phyloP scores from a whole-genome alignment of 92 coral and sea anemone species.

The Siderastrea radians region DNA sequence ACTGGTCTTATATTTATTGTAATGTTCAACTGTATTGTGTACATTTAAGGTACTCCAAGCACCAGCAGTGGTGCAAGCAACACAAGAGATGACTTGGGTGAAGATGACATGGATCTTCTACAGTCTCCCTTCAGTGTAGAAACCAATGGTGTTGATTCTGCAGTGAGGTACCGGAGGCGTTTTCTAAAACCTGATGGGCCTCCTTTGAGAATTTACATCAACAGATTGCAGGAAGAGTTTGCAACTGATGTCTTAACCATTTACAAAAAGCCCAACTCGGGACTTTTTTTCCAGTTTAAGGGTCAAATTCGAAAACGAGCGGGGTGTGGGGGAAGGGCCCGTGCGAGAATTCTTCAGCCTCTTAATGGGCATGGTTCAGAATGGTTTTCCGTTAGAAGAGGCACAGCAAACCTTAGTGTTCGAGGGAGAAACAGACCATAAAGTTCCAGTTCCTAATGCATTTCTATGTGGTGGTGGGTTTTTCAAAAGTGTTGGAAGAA shows the following conservation, averaged over 20 bases:
- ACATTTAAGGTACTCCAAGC: constrained; percentile 8
- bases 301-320: constrained; percentile 50
- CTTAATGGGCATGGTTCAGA: constrained; percentile 39
- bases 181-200: constrained; percentile 4
- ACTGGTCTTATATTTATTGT: too few relatives aligned
- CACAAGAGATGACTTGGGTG: constrained; percentile 10
- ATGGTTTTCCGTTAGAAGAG: constrained; percentile 36
- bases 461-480: constrained; percentile 27
- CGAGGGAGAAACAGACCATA: constrained; percentile 56
- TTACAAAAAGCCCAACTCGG: constrained; percentile 45
- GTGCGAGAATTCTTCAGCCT: constrained; percentile 42
- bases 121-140: constrained; percentile 20
- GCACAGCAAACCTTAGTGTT: constrained; percentile 29
- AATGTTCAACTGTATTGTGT: not conserved
- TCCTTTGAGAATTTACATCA: not conserved
- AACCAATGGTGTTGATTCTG: not conserved
- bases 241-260: constrained; percentile 31
- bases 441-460: constrained; percentile 53
- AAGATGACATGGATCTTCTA: constrained; percentile 9
- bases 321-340: constrained; percentile 54
- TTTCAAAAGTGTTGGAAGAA: constrained; percentile 44
- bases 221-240: constrained; percentile 43
- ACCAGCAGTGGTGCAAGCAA: constrained; percentile 19
- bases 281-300: constrained; percentile 21
- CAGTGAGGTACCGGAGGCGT: not conserved